Evolutionary conservation across 2,797 vertebrate species (phyloP).

Genomic region (Erethizon dorsatum): DNA sequence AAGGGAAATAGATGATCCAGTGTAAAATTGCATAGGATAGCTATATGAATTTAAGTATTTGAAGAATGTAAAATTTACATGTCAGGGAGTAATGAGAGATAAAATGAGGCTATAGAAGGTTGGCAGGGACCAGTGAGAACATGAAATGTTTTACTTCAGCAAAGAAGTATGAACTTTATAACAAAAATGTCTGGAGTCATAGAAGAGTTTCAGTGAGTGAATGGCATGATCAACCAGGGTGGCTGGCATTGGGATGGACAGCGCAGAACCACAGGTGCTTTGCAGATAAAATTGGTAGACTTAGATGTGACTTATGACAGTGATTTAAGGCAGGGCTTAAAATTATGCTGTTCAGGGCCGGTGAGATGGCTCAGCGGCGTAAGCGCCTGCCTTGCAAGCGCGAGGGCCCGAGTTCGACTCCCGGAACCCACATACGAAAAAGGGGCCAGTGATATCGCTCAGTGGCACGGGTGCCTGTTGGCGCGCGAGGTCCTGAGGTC

Average conservation of each 20-base stretch:
- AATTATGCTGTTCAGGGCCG: neutral
- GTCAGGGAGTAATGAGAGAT: neutral
- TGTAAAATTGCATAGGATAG: neutral
- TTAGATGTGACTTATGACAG: neutral
- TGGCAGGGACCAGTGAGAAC: neutral
- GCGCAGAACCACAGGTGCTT: neutral
- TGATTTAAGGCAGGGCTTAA: neutral
- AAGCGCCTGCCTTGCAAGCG: no score
- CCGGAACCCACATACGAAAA: no score
- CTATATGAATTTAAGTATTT: neutral
- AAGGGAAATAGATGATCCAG: neutral
- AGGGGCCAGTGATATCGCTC: no score
- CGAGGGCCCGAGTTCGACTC: no score
- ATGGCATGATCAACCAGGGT: neutral
- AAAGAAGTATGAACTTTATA: neutral
- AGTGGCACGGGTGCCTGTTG: no score
- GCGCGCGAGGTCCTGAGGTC: no score
- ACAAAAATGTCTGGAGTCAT: constrained; percentile 41
- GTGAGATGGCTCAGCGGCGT: no score
- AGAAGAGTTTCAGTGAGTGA: constrained; percentile 29
- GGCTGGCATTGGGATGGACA: neutral
- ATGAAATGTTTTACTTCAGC: neutral
- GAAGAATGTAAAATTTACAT: neutral
- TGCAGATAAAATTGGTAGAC: neutral
- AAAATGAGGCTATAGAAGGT: neutral